phyloP scores from a whole-genome alignment of 92 coral and sea anemone genomes.

The Virgularia gustaviana region DNA sequence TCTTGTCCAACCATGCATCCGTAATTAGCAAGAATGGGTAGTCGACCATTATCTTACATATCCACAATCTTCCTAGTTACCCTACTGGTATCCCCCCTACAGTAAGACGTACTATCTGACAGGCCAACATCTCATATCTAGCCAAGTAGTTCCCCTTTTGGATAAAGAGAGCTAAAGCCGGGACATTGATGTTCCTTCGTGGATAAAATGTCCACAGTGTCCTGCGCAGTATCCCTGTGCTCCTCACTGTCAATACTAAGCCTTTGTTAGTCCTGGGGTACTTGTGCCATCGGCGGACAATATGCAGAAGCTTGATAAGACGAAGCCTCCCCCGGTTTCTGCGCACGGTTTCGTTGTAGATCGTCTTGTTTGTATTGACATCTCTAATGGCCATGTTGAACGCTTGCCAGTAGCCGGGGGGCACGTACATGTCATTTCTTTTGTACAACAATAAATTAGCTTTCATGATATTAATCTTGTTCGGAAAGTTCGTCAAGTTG shows the following conservation, averaged over 20 bases:
- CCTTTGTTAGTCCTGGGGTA: slow-evolving; percentile 12
- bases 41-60: background rate
- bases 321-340: background rate
- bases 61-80: background rate
- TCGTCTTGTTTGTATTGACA: background rate
- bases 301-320: background rate
- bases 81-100: background rate
- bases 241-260: slow-evolving; percentile 1
- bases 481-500: slow-evolving; percentile 3
- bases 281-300: slow-evolving; percentile 15
- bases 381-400: slow-evolving; percentile 7
- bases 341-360: slow-evolving; percentile 6
- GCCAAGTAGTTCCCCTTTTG: background rate
- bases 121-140: background rate
- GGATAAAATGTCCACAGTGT: slow-evolving; percentile 28
- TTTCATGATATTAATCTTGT: background rate
- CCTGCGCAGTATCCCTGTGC: background rate
- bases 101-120: slow-evolving; percentile 5
- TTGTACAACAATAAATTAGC: slow-evolving; percentile 1
- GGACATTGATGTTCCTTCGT: slow-evolving; percentile 9
- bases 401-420: background rate
- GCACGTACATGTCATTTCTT: background rate
- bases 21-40: too few relatives aligned
- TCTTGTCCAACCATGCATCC: too few relatives aligned
- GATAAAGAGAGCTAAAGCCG: slow-evolving; percentile 15